A percentile compares a stretch with the other conserved stretches of the same genome.
These are phyloP conservation scores for Molossus alvarezi DNA, from an alignment of 2,797 vertebrate species.

Conservation along the genomic window DNA sequence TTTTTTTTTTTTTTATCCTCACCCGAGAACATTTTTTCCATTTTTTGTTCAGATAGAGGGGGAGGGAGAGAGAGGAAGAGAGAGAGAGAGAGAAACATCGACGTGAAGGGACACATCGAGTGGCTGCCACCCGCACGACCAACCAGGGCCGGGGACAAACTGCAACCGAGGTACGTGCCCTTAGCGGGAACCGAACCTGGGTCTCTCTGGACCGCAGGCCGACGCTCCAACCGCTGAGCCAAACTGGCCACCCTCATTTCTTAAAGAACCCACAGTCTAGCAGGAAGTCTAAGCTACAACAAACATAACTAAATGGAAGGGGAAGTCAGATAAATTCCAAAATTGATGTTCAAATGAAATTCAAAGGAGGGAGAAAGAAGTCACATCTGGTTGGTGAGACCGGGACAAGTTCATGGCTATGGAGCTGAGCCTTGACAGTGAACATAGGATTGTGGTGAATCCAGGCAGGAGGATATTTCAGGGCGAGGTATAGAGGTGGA, in stretches of 20 bases:
- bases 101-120: too few relatives aligned
- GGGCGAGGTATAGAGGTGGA: background rate
- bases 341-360: background rate
- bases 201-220: too few relatives aligned
- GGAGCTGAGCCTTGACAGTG: background rate
- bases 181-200: too few relatives aligned
- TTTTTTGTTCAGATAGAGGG: too few relatives aligned
- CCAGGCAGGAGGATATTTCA: background rate
- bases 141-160: too few relatives aligned
- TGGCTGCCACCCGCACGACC: too few relatives aligned
- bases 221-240: too few relatives aligned
- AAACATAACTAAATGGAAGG: background rate
- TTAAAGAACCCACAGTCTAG: background rate
- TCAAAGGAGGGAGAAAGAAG: slow-evolving; percentile 41
- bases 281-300: background rate
- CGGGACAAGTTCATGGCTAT: background rate
- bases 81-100: too few relatives aligned
- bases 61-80: too few relatives aligned
- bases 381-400: background rate
- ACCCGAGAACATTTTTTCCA: too few relatives aligned
- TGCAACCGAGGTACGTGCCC: too few relatives aligned
- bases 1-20: too few relatives aligned
- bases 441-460: slow-evolving; percentile 13
- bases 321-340: background rate
- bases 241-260: background rate